Percentiles rank a stretch among this genome's conserved stretches.
phyloP scores from a whole-genome alignment of 2,888 invertebrate genomes.

The Altica lythri region DNA sequence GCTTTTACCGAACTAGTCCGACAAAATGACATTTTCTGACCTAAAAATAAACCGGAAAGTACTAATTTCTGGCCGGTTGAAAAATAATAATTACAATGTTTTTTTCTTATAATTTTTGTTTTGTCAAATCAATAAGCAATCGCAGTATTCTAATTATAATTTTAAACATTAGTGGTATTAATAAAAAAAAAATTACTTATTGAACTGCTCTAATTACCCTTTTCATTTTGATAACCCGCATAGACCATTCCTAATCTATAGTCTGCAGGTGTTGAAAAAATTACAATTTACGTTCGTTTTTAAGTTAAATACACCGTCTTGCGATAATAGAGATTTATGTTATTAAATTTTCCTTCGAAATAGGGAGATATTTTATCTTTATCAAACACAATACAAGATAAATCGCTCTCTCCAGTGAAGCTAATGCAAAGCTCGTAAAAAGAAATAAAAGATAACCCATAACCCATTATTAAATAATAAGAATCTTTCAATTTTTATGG shows the following conservation, averaged over 20 bases:
- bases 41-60: too few species aligned
- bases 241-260: background rate
- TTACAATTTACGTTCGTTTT: background rate
- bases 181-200: too few species aligned
- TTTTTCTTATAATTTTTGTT: too few species aligned
- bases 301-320: background rate
- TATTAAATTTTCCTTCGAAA: conserved; percentile 2
- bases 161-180: too few species aligned
- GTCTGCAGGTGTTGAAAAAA: background rate
- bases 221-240: background rate
- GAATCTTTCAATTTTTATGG: conserved; percentile 20
- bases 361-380: conserved; percentile 18
- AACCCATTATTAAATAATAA: conserved; percentile 18
- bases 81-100: too few species aligned
- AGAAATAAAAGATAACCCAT: conserved; percentile 18
- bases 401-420: conserved; percentile 10
- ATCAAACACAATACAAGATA: conserved; percentile 22
- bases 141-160: too few species aligned
- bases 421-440: conserved; percentile 11
- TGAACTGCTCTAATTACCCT: background rate
- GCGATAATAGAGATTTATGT: conserved; percentile 3
- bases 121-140: too few species aligned
- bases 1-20: too few species aligned
- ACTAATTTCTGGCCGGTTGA: too few species aligned
- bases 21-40: too few species aligned